Conservation (phyloP, 2,888 invertebrate genomes). For the Synergus japonicus region DNA sequence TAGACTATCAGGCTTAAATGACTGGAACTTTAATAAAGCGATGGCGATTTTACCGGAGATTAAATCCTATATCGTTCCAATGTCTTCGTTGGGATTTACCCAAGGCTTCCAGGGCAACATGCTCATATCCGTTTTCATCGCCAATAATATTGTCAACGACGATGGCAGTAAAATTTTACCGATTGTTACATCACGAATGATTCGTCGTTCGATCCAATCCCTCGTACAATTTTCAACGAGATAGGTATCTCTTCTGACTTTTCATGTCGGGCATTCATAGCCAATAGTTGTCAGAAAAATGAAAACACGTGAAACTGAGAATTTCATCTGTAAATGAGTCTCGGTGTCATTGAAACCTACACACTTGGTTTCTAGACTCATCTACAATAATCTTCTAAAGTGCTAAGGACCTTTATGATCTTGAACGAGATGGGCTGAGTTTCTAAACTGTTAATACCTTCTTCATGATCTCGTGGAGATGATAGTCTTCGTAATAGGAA, state of each 20-base stretch:
- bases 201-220: not conserved
- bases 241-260: constrained; percentile 1
- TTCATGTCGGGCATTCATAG: not conserved
- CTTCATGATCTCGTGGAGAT: constrained; percentile 51
- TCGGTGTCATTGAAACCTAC: constrained; percentile 23
- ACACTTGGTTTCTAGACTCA: not conserved
- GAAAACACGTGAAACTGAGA: constrained; percentile 43
- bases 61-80: constrained; percentile 18
- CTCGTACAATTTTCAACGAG: not conserved
- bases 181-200: constrained; percentile 41
- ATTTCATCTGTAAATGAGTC: constrained; percentile 46
- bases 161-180: constrained; percentile 49
- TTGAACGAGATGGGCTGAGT: constrained; percentile 56
- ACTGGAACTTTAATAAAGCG: constrained; percentile 23
- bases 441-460: constrained; percentile 62
- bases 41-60: constrained; percentile 31
- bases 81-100: constrained; percentile 17
- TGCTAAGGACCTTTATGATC: constrained; percentile 57
- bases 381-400: constrained; percentile 57
- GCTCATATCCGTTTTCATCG: constrained; percentile 44
- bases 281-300: not conserved
- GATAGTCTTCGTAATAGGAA: constrained; percentile 48
- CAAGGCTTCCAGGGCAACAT: constrained; percentile 21
- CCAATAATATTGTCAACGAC: constrained; percentile 52
- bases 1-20: constrained; percentile 13